phyloP scores from a whole-genome alignment of 64 coral and sea anemone species.

The Montipora capricornis region DNA sequence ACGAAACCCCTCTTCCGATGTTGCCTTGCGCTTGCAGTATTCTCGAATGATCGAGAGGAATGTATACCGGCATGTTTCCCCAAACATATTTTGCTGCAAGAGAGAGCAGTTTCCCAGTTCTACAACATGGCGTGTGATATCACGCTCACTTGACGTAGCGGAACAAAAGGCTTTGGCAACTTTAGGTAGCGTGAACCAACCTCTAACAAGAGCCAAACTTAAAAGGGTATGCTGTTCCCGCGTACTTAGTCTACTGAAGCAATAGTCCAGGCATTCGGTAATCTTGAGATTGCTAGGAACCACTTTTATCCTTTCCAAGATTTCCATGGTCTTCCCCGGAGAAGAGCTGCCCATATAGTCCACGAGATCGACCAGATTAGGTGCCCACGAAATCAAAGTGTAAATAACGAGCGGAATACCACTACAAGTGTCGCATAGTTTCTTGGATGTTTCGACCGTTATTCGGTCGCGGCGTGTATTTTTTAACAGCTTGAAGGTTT shows the following conservation, averaged over 20 bases:
- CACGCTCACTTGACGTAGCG: background rate
- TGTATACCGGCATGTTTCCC: background rate
- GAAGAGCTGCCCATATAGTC: background rate
- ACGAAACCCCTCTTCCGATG: background rate
- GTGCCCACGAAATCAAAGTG: background rate
- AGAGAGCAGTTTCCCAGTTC: constrained; percentile 9
- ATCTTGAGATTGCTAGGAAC: too few relatives aligned
- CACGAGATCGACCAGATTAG: background rate
- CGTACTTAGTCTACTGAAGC: background rate
- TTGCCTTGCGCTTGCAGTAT: background rate
- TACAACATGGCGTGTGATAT: background rate
- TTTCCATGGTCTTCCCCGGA: too few relatives aligned
- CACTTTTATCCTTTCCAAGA: too few relatives aligned
- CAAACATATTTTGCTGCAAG: background rate
- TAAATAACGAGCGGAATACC: constrained; percentile 18
- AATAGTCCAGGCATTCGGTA: background rate
- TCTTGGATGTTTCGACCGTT: background rate
- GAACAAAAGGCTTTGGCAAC: constrained; percentile 2
- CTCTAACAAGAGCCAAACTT: background rate
- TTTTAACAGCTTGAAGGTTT: background rate
- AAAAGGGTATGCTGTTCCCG: background rate
- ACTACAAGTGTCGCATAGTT: background rate
- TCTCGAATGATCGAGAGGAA: constrained; percentile 13
- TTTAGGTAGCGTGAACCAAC: background rate
- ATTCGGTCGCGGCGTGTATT: background rate